These are phyloP conservation scores for Ibidorhyncha struthersii DNA, from an alignment of 2,113 vertebrate genomes.

Conservation along the genomic window DNA sequence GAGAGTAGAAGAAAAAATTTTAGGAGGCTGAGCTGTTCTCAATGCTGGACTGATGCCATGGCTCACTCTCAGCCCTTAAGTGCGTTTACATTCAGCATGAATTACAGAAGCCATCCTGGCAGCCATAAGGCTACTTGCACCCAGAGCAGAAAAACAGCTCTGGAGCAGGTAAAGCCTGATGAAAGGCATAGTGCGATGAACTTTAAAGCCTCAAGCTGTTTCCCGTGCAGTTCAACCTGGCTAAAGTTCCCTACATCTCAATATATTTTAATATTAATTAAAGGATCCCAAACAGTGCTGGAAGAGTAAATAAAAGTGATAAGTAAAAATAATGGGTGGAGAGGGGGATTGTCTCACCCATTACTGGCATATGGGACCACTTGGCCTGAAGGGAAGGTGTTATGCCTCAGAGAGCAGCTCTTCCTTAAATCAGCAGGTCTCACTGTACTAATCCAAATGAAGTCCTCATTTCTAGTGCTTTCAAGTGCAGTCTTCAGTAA, in stretches of 20 bases:
- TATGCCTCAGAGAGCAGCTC: neutral
- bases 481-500: neutral
- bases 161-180: neutral
- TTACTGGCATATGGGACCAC: neutral
- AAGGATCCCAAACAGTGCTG: neutral
- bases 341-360: neutral
- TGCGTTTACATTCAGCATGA: neutral
- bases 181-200: neutral
- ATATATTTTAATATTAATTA: neutral
- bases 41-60: neutral
- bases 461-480: neutral
- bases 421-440: neutral
- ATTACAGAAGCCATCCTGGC: neutral
- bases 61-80: neutral
- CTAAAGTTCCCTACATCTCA: neutral
- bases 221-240: neutral
- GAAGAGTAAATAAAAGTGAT: neutral
- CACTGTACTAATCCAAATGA: neutral
- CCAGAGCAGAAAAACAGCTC: neutral
- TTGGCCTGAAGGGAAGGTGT: neutral
- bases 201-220: neutral
- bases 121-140: neutral
- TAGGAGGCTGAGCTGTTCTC: neutral
- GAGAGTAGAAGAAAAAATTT: neutral
- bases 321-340: neutral